Evolutionary conservation across 2,888 invertebrate species (phyloP), one percentile per base, ranked within the genome.

Genomic region (Acanthococcus lagerstroemiae): DNA sequence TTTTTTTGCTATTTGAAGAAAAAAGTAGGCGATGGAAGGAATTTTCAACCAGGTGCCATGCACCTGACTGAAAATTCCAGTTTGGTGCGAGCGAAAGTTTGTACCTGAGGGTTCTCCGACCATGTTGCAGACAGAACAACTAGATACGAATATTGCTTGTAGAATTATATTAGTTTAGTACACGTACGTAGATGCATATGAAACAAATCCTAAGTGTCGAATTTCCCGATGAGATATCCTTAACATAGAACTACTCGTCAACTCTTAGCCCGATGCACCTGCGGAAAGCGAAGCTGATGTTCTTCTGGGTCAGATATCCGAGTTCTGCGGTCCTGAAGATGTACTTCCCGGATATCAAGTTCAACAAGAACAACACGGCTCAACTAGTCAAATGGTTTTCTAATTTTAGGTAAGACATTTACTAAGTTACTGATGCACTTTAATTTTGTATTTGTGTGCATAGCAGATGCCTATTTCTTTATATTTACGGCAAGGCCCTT

Each of bases 311-410:
- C 74, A 86, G 99, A 74, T 99, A 99, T 80, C 99, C 99, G 69
- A 95, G 94, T 79, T 97, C 97, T 69, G 90, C 95, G 75, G 92
- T 97, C 73, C 88, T 99, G 78, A 99, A 99, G 83, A 94, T 95
- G 87, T 99, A 95, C 85, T 99, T 99, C 84, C 97, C 97, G 48
- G 99, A 99, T 82, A 96, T 99, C 81, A 95, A 95, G 79, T 99
- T 99, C 85, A 99, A 99, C 85, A 99, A 99, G 82, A 97, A 97
- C 83, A 99, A 99, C 82, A 99, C 99, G 72, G 99, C 99, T 76
- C 99, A 99, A 82, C 88, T 99, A 78, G 99, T 99, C 83, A 99
- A 99, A 81, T 99, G 99, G 99, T 99, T 99, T 87, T 96, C 96
- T 76, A 99, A 99, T 79, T 99, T 99, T 83, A 87, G 99, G 99